Evolutionary conservation across 1,140 invertebrate genomes (phyloP), one percentile per base, ranked within the genome.

Genomic region (Drosophila nigromelanica): DNA sequence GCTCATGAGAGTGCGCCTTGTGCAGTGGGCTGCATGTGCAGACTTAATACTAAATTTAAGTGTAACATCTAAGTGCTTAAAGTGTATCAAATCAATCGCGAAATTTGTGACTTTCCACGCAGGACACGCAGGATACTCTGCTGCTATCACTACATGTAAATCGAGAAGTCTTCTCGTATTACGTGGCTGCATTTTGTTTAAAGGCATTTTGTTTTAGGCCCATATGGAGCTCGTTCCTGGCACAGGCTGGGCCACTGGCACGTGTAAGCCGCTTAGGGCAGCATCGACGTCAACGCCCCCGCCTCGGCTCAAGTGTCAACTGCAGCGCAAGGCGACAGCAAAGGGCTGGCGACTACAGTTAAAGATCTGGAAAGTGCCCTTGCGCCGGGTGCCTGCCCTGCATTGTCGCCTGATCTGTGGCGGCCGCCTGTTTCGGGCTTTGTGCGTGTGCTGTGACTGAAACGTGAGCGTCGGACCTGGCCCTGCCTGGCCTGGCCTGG

Each of bases 101-200:
- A 66, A 66, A 30, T 67, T 55, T 87, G 81, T 86, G 81, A 87
- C 82, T 80, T 87, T 87, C 81, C 80, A 81, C 52, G 67, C 47
- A 55, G 66, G 47, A 70, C 7, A 14, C 37, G 24, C 15, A 33
- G 37, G 30, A 30, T 1, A 59, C 33, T 24, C 15, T n/a, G 11
- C 21, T 61, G 42, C 42, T 70, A 62, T 42, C 62, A 54, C 12
- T 52, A 56, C 24, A 21, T 85, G 74, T 80, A 85, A 86, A 55
- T 51, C 61, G 81, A 86, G 74, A 43, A 37, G 30, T 30, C 45
- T 33, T 14, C 62, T 77, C 74, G 37, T 48, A 68, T 78, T 80
- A 66, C 74, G 39, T 58, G n/a, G 27, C 33, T 30, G 24, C 27
- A 40, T 55, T 64, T 62, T 73, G 33, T 27, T 64, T 39, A 54